Evolutionary conservation across 2,113 vertebrate species (phyloP), one percentile per base, ranked within the genome.

Genomic region (Bagarius yarrelli): DNA sequence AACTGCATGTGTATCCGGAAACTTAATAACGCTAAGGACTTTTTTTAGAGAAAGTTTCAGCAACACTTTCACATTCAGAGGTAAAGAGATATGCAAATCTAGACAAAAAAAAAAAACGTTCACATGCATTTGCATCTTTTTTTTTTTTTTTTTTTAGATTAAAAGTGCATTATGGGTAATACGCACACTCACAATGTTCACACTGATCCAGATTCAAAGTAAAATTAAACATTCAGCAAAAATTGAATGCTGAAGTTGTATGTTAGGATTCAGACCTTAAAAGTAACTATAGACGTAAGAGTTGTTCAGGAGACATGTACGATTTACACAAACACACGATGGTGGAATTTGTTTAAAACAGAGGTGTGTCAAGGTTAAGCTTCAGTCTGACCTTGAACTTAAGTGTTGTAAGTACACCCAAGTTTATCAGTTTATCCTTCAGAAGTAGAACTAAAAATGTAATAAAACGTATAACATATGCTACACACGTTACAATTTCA

Each of bases 11-110:
- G 82, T 76, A 50, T 79, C 79, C 30, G 23, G 86, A 83, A 85
- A 90, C 79, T 66, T 80, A 79, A 88, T 87, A 88, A 83, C 12
- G 23, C 79, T 83, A 83, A 81, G 47, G 76, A 83, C 72, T 76
- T 76, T 76, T 76, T 21, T 57, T 56, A 23, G 32, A 44, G 56
- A 40, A 76, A 57, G 73, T 25, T 59, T 23, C 70, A 76, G 47
- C 19, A 63, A 80, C 88, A 90, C 89, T 88, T 88, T 76, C 86
- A 84, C 90, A 91, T 87, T 59, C 23, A 30, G 60, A 30, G 4
- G 60, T 66, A 50, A 40, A 76, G 73, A 57, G 73, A 76, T 59
- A 76, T 76, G 56, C 73, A 76, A 76, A 76, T 76, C 73, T 25
- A 59, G n/a, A 13, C 36, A 53, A 57, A 40, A 32, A 76, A 59